Percentiles rank a stretch among this genome's conserved stretches.
phyloP scores from a whole-genome alignment of 1,140 invertebrate species.

The Bombus fervidus region DNA sequence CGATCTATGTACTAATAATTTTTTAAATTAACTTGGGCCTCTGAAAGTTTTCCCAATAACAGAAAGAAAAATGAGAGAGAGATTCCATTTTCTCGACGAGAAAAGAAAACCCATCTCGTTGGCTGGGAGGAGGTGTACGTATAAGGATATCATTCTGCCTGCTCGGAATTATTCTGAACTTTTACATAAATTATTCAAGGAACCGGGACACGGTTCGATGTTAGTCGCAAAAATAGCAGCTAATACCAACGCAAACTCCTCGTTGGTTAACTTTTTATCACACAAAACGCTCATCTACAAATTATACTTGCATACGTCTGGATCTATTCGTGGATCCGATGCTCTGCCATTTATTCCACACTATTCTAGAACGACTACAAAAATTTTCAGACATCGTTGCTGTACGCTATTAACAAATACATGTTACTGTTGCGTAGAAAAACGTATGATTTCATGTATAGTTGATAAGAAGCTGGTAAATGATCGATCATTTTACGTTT shows the following conservation, averaged over 20 bases:
- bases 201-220: background rate
- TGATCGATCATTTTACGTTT: no score
- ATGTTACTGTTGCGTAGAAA: no score
- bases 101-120: conserved; percentile 14
- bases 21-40: background rate
- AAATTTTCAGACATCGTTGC: background rate
- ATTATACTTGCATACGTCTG: conserved; percentile 22
- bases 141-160: background rate
- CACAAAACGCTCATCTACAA: background rate
- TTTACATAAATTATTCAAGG: conserved; percentile 40
- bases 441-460: no score
- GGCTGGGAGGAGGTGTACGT: background rate
- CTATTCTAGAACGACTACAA: background rate
- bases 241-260: background rate
- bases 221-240: conserved; percentile 33
- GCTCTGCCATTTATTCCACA: background rate
- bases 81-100: background rate
- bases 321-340: background rate
- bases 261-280: conserved; percentile 21
- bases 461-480: no score
- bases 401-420: background rate
- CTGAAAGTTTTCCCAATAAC: conserved; percentile 6
- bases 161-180: conserved; percentile 26
- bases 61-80: background rate
- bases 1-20: no score